Conservation (phyloP, 2,888 invertebrate genomes). For the Microctonus brassicae region DNA sequence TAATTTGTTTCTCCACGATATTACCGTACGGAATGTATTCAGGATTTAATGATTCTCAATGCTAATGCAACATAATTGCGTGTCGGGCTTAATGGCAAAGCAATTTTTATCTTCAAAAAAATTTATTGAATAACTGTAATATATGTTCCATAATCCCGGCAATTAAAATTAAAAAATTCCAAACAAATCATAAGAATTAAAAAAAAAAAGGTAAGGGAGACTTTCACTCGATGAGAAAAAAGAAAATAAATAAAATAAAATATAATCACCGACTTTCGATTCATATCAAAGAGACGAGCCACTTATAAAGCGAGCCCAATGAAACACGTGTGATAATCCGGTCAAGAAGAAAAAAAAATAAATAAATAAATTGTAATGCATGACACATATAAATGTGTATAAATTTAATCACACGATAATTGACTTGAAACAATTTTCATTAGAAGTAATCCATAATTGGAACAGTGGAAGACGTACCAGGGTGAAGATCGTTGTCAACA, state of each 20-base stretch:
- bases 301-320: neutral
- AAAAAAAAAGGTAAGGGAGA: neutral
- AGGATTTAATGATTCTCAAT: no score
- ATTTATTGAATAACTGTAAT: neutral
- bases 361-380: neutral
- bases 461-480: constrained; percentile 55
- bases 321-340: neutral
- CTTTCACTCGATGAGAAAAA: constrained; percentile 8
- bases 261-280: constrained; percentile 14
- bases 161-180: neutral
- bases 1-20: no score
- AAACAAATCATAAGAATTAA: neutral
- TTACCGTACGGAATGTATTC: no score
- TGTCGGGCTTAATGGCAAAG: neutral
- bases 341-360: neutral
- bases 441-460: constrained; percentile 23
- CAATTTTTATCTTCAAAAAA: neutral
- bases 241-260: neutral
- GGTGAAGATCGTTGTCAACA: constrained; percentile 52
- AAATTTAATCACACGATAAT: constrained; percentile 1
- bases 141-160: neutral
- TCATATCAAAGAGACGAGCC: constrained; percentile 7
- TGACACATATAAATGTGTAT: no score
- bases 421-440: neutral
- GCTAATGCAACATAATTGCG: no score